Evolutionary conservation across 2,113 vertebrate genomes (phyloP), one percentile per base, ranked within the genome.

Genomic region (Rynchops niger): DNA sequence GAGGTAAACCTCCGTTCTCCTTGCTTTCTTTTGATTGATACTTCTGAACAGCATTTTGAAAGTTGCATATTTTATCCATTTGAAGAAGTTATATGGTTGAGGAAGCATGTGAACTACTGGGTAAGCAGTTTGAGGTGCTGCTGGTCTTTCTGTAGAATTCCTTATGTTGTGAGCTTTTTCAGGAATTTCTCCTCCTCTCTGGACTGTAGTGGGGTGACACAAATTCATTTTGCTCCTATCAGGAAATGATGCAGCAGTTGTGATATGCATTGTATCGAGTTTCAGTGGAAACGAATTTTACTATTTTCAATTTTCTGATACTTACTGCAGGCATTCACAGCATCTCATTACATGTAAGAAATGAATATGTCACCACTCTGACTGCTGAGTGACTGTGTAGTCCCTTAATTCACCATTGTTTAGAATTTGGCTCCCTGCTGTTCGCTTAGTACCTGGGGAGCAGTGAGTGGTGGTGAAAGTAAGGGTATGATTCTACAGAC

Each of bases 341-440:
- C 15, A 45, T 66, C 15, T 50, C 17, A 7, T 34, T 15, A 26
- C 20, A 21, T 15, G 9, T 53, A 61, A 71, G 38, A 81, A 88
- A 43, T 53, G 3, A 79, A 30, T 1, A 0, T 22, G 4, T 26
- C 3, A 2, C 23, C 59, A 22, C 58, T 77, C 15, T 72, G 40
- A 79, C 58, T 78, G 47, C 42, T 38, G n/a, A 84, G 23, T 19
- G 9, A 26, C 45, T 83, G 14, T 59, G 22, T 9, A 26, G 17
- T 72, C 25, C 25, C 19, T 84, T 40, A 49, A 82, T 5, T 15
- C 0, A 3, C 17, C 25, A 82, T 43, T 26, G 13, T 80, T 82
- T 26, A 66, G 65, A 76, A 66, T 85, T 49, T 84, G 17, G 3
- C 23, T 56, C 36, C 77, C 66, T 86, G 43, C 30, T 0, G 0